Conservation (phyloP, 2,797 vertebrate species). For the Centroberyx gerrardi region DNA sequence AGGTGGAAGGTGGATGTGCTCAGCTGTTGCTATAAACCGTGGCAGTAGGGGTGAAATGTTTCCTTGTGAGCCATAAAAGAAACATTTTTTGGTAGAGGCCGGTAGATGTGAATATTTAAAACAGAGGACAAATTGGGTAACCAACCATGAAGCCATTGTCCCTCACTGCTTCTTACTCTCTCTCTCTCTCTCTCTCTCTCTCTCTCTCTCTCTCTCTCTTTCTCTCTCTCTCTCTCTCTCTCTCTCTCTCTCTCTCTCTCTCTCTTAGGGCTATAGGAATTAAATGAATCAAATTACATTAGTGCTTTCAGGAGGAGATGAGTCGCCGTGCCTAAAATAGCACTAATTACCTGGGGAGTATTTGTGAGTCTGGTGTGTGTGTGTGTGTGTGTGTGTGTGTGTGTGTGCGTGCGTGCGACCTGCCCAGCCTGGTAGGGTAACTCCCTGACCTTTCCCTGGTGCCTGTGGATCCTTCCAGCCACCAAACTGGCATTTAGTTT, state of each 20-base stretch:
- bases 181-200: background rate
- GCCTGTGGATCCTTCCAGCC: constrained; percentile 47
- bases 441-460: constrained; percentile 56
- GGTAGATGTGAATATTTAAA: constrained; percentile 47
- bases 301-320: constrained; percentile 62
- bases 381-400: constrained; percentile 25
- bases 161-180: constrained; percentile 7
- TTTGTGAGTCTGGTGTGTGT: constrained; percentile 41
- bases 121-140: constrained; percentile 43
- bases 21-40: constrained; percentile 9
- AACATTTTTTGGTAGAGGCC: background rate
- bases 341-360: constrained; percentile 69
- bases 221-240: background rate
- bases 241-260: background rate
- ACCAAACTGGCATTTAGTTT: constrained; percentile 57
- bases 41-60: constrained; percentile 17
- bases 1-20: background rate
- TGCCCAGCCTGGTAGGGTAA: constrained; percentile 21
- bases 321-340: constrained; percentile 63
- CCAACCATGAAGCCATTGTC: constrained; percentile 59
- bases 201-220: background rate
- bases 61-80: constrained; percentile 8
- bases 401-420: constrained; percentile 12
- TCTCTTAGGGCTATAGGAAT: constrained; percentile 55
- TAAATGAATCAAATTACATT: constrained; percentile 68